Evolutionary conservation across 2,888 invertebrate species (phyloP), one percentile per base, ranked within the genome.

Genomic region (Ophion ventricosus): DNA sequence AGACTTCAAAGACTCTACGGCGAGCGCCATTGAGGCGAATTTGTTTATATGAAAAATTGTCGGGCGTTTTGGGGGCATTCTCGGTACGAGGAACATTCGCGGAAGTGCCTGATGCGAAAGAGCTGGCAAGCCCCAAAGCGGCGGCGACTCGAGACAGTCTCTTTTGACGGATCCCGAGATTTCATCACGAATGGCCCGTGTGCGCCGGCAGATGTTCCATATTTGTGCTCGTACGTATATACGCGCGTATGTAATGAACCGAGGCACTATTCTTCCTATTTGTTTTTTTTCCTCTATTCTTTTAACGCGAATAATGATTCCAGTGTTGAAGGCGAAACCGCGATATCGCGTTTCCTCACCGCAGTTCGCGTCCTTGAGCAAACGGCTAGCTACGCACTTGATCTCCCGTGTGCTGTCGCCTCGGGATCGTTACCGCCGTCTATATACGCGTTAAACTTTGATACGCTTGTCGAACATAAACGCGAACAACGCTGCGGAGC

Each of bases 341-440:
- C 87, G 85, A 87, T 87, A 85, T 87, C 85, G 73, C 80, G 79
- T 87, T 87, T 83, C 85, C 84, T 70, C 85, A 81, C 73, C 25
- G 63, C 54, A 54, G 70, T 77, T 77, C 43, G 23, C 69, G 86
- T 84, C 85, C 85, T 86, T 85, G 82, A 82, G 72, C 57, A 75
- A 80, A 83, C 63, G 69, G 67, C 77, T 23, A 78, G 67, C 81
- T 59, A 59, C 64, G 78, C 82, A 72, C 66, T 80, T 73, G 29
- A 63, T 20, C n/a, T 40, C 29, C 29, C 17, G 29, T 11, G 63
- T 35, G 17, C 8, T 25, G 61, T 73, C 43, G 43, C 69, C 20
- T 72, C 20, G 14, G 61, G 61, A 63, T 49, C 54, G 26, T 78
- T 70, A 23, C 61, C 69, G 54, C 26, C 20, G 23, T 59, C 64